phyloP scores from a whole-genome alignment of 2,888 invertebrate genomes.

The Nemapogon koenigi region DNA sequence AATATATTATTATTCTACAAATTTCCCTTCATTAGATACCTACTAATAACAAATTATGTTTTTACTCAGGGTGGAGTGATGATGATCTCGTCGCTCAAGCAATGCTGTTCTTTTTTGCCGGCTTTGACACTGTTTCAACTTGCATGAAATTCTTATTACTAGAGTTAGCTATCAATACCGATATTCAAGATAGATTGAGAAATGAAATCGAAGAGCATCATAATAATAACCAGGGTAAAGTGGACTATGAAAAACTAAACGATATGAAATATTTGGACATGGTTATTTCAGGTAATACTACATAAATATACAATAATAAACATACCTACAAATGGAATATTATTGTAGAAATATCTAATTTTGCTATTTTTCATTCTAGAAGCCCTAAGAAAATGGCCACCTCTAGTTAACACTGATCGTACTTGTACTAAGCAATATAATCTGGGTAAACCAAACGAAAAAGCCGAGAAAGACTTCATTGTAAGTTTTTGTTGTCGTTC shows the following conservation, averaged over 20 bases:
- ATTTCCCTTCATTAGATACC: too few relatives aligned
- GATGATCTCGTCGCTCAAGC: constrained; percentile 52
- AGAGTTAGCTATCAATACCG: constrained; percentile 65
- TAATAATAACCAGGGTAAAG: constrained; percentile 31
- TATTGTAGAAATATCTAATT: not conserved
- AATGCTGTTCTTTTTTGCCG: constrained; percentile 61
- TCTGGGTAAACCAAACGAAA: constrained; percentile 21
- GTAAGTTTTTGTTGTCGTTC: too few relatives aligned
- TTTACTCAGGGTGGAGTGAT: constrained; percentile 33
- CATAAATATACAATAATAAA: not conserved
- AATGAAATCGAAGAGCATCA: constrained; percentile 59
- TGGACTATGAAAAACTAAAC: constrained; percentile 57
- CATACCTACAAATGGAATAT: too few relatives aligned
- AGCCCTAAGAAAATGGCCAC: constrained; percentile 39
- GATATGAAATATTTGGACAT: constrained; percentile 68
- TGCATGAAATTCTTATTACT: constrained; percentile 57
- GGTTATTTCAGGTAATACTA: constrained; percentile 56
- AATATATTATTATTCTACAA: too few relatives aligned
- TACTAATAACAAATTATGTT: too few relatives aligned
- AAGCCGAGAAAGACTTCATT: constrained; percentile 19
- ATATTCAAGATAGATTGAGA: constrained; percentile 59
- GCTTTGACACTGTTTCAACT: constrained; percentile 56
- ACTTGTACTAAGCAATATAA: constrained; percentile 48
- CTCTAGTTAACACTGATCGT: constrained; percentile 37
- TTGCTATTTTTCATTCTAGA: constrained; percentile 21